Evolutionary conservation across 2,888 invertebrate genomes (phyloP), one percentile per base, ranked within the genome.

Genomic region (Macroteleia sp.): DNA sequence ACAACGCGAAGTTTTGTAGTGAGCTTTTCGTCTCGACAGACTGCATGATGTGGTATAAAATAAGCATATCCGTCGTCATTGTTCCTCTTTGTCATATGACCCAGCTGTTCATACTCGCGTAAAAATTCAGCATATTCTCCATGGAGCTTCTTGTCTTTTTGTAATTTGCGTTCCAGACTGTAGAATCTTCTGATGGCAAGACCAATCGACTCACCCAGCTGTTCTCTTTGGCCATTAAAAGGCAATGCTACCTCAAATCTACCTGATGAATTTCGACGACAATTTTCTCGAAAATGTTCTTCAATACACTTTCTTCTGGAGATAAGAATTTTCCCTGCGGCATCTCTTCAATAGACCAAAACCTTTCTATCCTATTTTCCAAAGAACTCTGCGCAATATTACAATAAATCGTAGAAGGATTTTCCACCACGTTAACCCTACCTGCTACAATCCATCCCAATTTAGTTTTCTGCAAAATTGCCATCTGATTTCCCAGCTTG

Each of bases 401-500:
- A 22, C 39, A 42, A 19, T 42, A 5, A 3, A 20, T 12, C 10
- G 17, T 9, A 9, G 41, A 41, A n/a, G 3, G 9, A 5, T 9
- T 17, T 4, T 17, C 12, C 19, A 41, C 6, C 4, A 10, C 10
- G 8, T 22, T n/a, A 4, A 22, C 22, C n/a, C 12, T 17, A 2
- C 41, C 28, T 14, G 36, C 22, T 6, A 73, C 30, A 8, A 80
- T 36, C 80, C 80, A 77, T 2, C 80, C 77, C 1, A 80, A 30
- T 8, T 48, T 44, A 6, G 78, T 75, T 46, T 76, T 79, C 41
- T 78, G 78, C 10, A 78, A 41, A 3, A 78, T 28, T 48, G 56
- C 20, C 12, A 61, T 25, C 8, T 39, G 34, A 39, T 46, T 28
- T 2, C 4, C 48, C 4, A 77, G 3, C 9, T 50, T 56, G 12